A percentile compares a stretch with the other conserved stretches of the same genome.
Evolutionary conservation across 2,888 invertebrate species (phyloP).

Genomic region (Endomychus coccineus): DNA sequence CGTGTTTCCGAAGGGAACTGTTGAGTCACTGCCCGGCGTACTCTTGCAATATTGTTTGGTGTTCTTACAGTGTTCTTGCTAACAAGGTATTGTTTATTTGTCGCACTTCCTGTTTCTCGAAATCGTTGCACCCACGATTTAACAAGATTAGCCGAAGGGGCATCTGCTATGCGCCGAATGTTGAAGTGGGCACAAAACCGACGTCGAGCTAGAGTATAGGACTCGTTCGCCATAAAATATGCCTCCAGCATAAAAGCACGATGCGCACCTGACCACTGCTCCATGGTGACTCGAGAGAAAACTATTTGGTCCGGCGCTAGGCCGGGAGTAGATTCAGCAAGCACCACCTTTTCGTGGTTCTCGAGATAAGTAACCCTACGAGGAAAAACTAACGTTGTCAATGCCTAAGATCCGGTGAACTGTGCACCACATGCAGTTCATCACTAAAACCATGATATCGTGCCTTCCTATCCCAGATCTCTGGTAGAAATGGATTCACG

Average conservation of each 20-base stretch:
- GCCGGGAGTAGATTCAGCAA: no score
- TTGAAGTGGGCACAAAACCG: background rate
- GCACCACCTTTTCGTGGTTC: no score
- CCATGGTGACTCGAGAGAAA: background rate
- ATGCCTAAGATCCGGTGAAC: no score
- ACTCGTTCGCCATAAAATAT: background rate
- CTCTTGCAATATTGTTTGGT: background rate
- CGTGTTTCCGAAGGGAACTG: background rate
- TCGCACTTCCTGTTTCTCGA: background rate
- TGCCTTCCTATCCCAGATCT: no score
- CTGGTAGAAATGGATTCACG: no score
- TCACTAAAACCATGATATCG: no score
- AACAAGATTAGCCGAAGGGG: background rate
- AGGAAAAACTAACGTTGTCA: no score
- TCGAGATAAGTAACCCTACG: no score
- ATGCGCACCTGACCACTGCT: background rate
- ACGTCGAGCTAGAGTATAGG: background rate
- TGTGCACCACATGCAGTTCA: no score
- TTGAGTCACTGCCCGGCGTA: background rate
- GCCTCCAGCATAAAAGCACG: constrained; percentile 1
- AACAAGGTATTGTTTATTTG: background rate
- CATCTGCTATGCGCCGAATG: background rate
- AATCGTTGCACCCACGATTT: background rate
- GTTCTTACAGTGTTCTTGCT: background rate
- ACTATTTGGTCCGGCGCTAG: no score